phyloP scores from a whole-genome alignment of 2,113 vertebrate species.

The Hystrix brachyura region DNA sequence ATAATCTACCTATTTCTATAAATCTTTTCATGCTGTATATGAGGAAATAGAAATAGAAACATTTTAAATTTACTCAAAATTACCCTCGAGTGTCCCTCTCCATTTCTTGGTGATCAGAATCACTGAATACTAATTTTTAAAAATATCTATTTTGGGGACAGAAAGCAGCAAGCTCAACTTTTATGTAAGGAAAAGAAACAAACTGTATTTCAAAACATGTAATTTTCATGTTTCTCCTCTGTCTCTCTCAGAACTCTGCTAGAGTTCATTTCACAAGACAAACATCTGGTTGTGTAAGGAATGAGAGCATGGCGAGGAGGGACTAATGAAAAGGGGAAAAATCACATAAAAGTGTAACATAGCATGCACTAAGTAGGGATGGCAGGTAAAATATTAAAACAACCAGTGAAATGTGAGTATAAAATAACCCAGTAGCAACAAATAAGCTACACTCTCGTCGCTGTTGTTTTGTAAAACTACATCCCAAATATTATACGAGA shows the following conservation, averaged over 20 bases:
- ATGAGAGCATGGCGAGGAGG: accelerated
- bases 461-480: background rate
- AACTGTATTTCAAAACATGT: background rate
- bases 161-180: background rate
- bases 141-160: background rate
- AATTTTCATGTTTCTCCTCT: background rate
- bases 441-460: background rate
- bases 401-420: background rate
- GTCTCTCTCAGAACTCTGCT: background rate
- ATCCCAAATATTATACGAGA: background rate
- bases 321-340: background rate
- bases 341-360: background rate
- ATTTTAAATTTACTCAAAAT: background rate
- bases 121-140: background rate
- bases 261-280: background rate
- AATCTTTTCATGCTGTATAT: background rate
- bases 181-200: background rate
- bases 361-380: background rate
- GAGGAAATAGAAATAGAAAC: background rate
- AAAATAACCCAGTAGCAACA: background rate
- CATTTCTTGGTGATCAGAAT: background rate
- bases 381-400: background rate
- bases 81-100: background rate
- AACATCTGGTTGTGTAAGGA: background rate
- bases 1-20: background rate